Base-by-base conservation (phyloP, 2,113 vertebrate genomes). In the Microtus ochrogaster region DNA sequence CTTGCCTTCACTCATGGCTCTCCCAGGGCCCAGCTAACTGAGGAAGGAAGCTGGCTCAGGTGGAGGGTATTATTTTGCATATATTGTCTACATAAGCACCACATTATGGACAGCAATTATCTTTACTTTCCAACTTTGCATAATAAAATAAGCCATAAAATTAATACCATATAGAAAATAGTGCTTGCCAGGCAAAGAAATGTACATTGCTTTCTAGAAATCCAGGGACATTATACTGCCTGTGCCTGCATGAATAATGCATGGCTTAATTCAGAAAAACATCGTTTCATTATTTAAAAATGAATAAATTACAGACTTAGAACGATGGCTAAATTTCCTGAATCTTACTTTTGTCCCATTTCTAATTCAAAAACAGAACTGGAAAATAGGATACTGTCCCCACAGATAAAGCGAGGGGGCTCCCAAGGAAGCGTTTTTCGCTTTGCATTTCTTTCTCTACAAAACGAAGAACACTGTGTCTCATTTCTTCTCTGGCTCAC, bases 251-350 rank as follows among this genome's bases (percentile, higher is more conserved):
- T 98, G 97, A 98, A 98, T 97, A 98, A 98, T 95, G 96, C 93
- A 96, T 97, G 96, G 96, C 87, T 97, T 98, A 98, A 98, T 98
- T 98, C 92, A 98, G 90, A 90, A 97, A 98, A 98, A 98, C 49
- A 94, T 95, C 97, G 61, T 94, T 84, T 95, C 97, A 98, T 97
- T 97, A 95, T 95, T 97, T 98, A 97, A 97, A 98, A 89, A 98
- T 96, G 97, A 98, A 98, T 97, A 97, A 98, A 98, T 97, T 95
- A 98, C 86, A 11, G 96, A 97, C 3, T 78, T 96, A 97, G 97
- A 98, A 94, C 70, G 97, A 91, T 94, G 96, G 78, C 96, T 97
- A 97, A 97, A 97, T 95, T 98, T 95, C 89, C 96, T 96, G 96
- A 95, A 96, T 93, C 89, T 95, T 47, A 91, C 96, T 98, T 97